Base-by-base conservation (phyloP, 1,140 invertebrate species). In the Gryllus bimaculatus region DNA sequence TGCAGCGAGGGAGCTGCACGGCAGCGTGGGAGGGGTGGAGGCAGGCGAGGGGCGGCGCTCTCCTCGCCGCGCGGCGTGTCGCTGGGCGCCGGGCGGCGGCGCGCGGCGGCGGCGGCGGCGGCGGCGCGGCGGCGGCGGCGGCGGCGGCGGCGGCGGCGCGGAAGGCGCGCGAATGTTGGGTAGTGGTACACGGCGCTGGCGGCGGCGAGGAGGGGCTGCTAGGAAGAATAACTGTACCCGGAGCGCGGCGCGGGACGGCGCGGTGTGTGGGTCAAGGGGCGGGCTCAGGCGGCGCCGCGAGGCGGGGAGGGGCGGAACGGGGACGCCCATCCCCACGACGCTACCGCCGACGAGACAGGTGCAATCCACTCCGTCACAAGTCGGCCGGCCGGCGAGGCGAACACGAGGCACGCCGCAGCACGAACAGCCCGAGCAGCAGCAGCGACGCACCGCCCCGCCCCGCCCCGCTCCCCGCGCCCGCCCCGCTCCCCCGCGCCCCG, bases 191-290 rank as follows among this genome's bases (percentile, higher is more conserved):
- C 54, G 54, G 54, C 54, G 18, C 2, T 7, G 1, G 54, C 18
- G 54, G 10, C 54, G 54, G 7, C 18, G 54, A 18, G 54, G 54
- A 66, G 54, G 54, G 18, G 54, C 54, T 66, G 54, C 54, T 66
- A 66, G 54, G 54, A 66, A 66, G 54, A 66, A 66, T 66, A 66
- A 66, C 54, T 66, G 54, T 66, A 66, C 54, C 54, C 54, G 18
- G 10, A 1, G 18, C 54, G 54, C 54, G 54, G 54, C 18, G 54
- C 18, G 54, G 10, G 54, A 66, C 54, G 54, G 18, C 54, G 54
- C 54, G 54, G 54, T 66, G 54, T 66, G 54, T 66, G 54, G 54
- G 54, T 66, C 54, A 66, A 66, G 54, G 54, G 54, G 54, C 54
- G 54, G 54, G 54, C 54, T 66, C 54, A 66, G 54, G 0, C 54